Percentiles rank a stretch among this genome's conserved stretches.
These are phyloP conservation scores for Schmidtea mediterranea DNA, from an alignment of 1,140 invertebrate genomes.

Conservation along the genomic window DNA sequence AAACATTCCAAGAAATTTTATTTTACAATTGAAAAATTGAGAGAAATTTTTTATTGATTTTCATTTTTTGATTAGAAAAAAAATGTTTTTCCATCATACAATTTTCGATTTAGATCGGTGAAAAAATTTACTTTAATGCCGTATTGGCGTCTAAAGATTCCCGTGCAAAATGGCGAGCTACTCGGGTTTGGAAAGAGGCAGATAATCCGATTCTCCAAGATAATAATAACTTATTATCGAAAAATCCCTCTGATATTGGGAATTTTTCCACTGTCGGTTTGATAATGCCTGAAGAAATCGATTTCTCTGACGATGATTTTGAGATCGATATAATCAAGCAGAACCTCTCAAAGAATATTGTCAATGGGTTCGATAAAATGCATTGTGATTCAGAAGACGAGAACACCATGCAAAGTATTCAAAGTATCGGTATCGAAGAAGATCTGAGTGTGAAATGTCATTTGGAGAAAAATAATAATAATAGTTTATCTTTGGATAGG, in stretches of 20 bases:
- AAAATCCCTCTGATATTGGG: background rate
- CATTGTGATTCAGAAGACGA: background rate
- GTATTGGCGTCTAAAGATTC: constrained; percentile 25
- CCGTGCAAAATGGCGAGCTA: constrained; percentile 23
- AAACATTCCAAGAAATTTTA: too few species aligned
- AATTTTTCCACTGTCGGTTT: background rate
- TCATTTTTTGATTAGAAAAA: too few species aligned
- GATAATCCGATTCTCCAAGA: constrained; percentile 9
- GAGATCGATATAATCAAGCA: background rate
- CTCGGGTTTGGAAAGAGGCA: constrained; percentile 23
- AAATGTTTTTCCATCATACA: too few species aligned
- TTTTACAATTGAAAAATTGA: too few species aligned
- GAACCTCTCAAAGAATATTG: background rate
- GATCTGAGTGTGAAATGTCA: background rate
- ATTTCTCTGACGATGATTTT: background rate
- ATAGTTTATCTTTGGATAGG: background rate
- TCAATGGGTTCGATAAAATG: background rate
- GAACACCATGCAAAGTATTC: constrained; percentile 2
- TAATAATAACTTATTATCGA: background rate
- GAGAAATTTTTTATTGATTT: too few species aligned
- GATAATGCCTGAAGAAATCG: background rate
- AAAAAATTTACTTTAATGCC: constrained; percentile 25
- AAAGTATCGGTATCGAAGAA: background rate
- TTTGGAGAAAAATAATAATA: background rate
- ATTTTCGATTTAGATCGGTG: constrained; percentile 16